These are phyloP conservation scores for Eristalinus sepulchralis DNA, from an alignment of 2,888 invertebrate species.

Conservation along the genomic window DNA sequence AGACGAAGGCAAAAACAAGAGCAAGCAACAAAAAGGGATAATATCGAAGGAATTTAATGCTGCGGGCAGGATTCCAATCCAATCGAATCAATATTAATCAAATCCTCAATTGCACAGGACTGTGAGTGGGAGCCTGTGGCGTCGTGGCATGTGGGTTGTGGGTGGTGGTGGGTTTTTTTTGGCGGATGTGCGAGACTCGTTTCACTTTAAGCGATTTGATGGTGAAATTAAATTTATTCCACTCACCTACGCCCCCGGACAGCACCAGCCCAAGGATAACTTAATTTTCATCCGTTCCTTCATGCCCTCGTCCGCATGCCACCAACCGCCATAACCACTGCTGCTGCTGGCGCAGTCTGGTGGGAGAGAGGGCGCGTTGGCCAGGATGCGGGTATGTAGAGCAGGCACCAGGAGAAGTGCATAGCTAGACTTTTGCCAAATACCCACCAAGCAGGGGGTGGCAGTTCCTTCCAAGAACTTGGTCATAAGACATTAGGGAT, in stretches of 20 bases:
- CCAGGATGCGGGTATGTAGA: neutral
- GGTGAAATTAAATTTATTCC: slow-evolving; percentile 48
- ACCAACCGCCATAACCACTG: neutral
- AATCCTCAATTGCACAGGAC: slow-evolving; percentile 28
- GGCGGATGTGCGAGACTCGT: slow-evolving; percentile 13
- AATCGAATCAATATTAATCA: slow-evolving; percentile 63
- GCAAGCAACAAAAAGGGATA: slow-evolving; percentile 26
- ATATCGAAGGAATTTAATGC: slow-evolving; percentile 54
- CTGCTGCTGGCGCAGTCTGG: neutral
- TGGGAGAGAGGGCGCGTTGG: neutral
- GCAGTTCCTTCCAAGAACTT: neutral
- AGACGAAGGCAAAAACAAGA: neutral
- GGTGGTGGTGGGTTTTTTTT: neutral
- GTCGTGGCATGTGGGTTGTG: neutral
- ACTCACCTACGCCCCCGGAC: neutral
- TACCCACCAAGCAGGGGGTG: neutral
- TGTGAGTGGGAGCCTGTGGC: neutral
- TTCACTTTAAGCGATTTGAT: slow-evolving; percentile 42
- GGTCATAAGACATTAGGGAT: slow-evolving; percentile 14
- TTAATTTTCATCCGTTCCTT: slow-evolving; percentile 34
- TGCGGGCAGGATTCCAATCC: slow-evolving; percentile 51
- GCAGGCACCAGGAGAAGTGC: slow-evolving; percentile 4
- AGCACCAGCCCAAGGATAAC: slow-evolving; percentile 21
- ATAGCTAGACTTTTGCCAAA: slow-evolving; percentile 40
- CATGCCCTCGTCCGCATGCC: neutral